Percentiles rank a stretch among this genome's conserved stretches.
These are phyloP conservation scores for Formicarius rufipectus DNA, from an alignment of 2,113 vertebrate species.

Conservation along the genomic window DNA sequence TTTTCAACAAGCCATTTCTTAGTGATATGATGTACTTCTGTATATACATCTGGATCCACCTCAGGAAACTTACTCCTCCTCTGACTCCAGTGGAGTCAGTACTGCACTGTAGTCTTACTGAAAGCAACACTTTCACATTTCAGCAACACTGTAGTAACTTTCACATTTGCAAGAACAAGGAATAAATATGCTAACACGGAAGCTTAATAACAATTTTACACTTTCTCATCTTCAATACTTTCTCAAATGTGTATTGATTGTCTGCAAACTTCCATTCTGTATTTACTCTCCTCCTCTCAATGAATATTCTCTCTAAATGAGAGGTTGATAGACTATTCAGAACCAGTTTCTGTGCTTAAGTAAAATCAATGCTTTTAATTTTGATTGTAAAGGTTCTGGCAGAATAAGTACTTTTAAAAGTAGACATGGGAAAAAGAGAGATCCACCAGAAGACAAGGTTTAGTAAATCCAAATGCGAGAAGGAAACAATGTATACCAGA, in stretches of 20 bases:
- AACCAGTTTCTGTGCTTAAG: background rate
- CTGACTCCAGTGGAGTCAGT: background rate
- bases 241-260: background rate
- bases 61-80: background rate
- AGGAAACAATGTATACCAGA: background rate
- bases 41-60: fast-evolving
- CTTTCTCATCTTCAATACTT: background rate
- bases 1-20: background rate
- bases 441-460: background rate
- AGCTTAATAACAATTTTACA: background rate
- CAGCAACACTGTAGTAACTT: background rate
- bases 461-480: background rate
- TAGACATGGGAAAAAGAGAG: background rate
- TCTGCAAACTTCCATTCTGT: background rate
- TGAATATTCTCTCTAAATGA: background rate
- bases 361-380: background rate
- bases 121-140: background rate
- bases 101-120: background rate
- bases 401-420: background rate
- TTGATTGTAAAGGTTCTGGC: background rate
- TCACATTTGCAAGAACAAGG: background rate
- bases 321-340: background rate
- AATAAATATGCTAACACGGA: background rate
- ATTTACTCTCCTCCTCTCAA: background rate
- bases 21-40: background rate